These are phyloP conservation scores for Nestor notabilis DNA, from an alignment of 2,113 vertebrate genomes.

Conservation along the genomic window DNA sequence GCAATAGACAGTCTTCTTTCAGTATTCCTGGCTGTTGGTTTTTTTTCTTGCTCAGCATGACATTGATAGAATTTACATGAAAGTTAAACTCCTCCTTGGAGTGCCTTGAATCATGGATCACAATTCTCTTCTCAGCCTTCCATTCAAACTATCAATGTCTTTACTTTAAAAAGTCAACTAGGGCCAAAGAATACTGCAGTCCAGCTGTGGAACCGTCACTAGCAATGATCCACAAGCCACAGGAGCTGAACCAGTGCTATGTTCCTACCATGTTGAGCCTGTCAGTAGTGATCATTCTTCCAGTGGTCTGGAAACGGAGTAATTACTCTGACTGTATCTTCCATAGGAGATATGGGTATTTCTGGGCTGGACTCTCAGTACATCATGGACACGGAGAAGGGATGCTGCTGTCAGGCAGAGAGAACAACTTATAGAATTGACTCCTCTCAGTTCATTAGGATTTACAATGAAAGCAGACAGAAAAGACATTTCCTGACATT, in stretches of 20 bases:
- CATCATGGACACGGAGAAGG: neutral
- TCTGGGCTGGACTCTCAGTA: neutral
- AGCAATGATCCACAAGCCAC: neutral
- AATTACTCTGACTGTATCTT: neutral
- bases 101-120: neutral
- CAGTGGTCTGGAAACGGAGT: neutral
- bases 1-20: neutral
- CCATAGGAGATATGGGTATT: neutral
- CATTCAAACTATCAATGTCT: neutral
- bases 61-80: neutral
- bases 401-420: neutral
- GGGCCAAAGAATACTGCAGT: neutral
- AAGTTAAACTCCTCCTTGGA: neutral
- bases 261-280: fast-evolving
- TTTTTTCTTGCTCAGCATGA: neutral
- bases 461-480: neutral
- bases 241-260: neutral
- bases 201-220: neutral
- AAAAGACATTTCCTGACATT: neutral
- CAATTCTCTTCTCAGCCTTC: neutral
- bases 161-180: neutral
- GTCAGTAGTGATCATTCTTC: neutral
- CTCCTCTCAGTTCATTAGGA: neutral
- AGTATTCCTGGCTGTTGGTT: neutral
- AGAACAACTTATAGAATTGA: neutral